Evolutionary conservation across 2,797 vertebrate genomes (phyloP).

Genomic region (Borostomias antarcticus): DNA sequence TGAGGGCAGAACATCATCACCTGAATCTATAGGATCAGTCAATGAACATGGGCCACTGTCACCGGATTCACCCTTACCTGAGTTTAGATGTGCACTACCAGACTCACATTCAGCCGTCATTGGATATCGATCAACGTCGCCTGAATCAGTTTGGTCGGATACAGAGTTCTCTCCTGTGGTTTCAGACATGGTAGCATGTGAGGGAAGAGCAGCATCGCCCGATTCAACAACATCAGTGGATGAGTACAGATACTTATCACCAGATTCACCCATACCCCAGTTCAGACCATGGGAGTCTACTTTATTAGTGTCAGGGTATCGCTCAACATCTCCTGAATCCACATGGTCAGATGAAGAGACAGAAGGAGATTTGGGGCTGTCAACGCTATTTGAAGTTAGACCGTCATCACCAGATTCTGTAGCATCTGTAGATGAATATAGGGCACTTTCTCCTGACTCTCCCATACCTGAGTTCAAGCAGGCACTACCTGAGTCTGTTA

Average conservation of each 20-base stretch:
- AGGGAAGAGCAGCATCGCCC: background rate
- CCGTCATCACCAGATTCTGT: constrained; percentile 37
- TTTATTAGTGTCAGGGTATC: background rate
- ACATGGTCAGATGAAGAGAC: constrained; percentile 16
- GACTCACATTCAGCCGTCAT: constrained; percentile 2
- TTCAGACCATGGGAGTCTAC: constrained; percentile 1
- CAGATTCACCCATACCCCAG: constrained; percentile 11
- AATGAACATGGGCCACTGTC: constrained; percentile 17
- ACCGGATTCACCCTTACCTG: constrained; percentile 21
- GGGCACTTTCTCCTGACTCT: constrained; percentile 42
- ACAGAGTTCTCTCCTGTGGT: background rate
- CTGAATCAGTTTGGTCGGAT: background rate
- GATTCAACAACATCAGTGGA: constrained; percentile 20
- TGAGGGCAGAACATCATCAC: constrained; percentile 17
- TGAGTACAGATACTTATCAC: constrained; percentile 4
- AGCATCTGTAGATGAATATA: constrained; percentile 37
- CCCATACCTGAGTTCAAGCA: constrained; percentile 45
- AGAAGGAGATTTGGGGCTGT: background rate
- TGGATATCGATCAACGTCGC: constrained; percentile 5
- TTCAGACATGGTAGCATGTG: background rate
- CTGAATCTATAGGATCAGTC: constrained; percentile 28
- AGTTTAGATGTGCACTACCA: constrained; percentile 13
- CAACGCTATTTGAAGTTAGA: constrained; percentile 20
- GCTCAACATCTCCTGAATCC: constrained; percentile 15
- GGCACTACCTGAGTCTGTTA: constrained; percentile 1